Conservation (phyloP, 2,888 invertebrate genomes). For the Apamea anceps region DNA sequence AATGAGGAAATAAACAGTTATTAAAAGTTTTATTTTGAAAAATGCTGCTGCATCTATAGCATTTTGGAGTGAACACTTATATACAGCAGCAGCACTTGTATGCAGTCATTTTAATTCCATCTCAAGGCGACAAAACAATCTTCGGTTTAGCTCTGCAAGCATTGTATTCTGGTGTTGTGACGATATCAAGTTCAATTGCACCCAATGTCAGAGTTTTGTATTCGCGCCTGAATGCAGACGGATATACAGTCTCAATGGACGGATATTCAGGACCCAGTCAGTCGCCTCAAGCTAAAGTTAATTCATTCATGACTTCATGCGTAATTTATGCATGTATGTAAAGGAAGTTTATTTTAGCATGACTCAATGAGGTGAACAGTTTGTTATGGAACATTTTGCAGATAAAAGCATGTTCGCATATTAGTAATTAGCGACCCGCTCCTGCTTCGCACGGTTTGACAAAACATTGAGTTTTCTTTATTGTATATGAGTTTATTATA, state of each 20-base stretch:
- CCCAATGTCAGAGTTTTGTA: neutral
- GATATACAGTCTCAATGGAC: neutral
- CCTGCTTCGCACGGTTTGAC: neutral
- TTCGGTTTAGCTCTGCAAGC: neutral
- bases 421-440: neutral
- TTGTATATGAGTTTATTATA: neutral
- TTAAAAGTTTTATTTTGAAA: neutral
- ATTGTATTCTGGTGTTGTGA: constrained; percentile 2
- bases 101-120: neutral
- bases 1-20: neutral
- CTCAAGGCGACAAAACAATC: neutral
- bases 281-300: constrained; percentile 37
- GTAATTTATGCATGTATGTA: constrained; percentile 15
- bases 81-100: neutral
- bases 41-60: neutral
- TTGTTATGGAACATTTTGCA: neutral
- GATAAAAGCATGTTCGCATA: constrained; percentile 5
- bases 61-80: neutral
- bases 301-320: constrained; percentile 25
- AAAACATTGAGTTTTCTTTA: neutral
- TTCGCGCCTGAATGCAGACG: neutral
- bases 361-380: constrained; percentile 38
- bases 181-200: neutral
- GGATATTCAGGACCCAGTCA: constrained; percentile 6
- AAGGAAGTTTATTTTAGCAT: constrained; percentile 31